Evolutionary conservation across 2,797 vertebrate genomes (phyloP).

Genomic region (Eremophila alpestris): DNA sequence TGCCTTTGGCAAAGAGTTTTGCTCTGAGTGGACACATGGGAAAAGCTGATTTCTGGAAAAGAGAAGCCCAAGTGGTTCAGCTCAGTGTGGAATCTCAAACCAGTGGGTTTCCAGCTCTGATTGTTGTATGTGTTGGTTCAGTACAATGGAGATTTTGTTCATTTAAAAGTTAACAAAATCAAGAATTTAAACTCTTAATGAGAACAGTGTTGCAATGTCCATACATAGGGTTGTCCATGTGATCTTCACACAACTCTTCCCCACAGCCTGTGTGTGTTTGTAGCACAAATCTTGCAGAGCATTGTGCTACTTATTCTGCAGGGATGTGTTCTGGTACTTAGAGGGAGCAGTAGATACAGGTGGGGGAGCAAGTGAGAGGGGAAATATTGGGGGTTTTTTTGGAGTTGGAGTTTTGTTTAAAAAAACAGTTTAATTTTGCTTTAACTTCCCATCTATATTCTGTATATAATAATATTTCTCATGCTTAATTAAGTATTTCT

Average conservation of each 20-base stretch:
- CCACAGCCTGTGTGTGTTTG: not conserved
- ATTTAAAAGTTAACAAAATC: not conserved
- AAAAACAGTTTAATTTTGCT: not conserved
- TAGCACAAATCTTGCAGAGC: not conserved
- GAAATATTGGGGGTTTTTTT: not conserved
- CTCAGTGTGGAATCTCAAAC: not conserved
- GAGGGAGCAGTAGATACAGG: not conserved
- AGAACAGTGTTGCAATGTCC: not conserved
- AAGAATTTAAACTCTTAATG: not conserved
- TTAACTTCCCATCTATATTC: not conserved
- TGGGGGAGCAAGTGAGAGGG: not conserved
- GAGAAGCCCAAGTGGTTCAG: not conserved
- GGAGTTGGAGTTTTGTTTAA: not conserved
- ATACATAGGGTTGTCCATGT: not conserved
- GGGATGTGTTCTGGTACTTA: not conserved
- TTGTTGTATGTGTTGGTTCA: not conserved
- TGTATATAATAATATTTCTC: not conserved
- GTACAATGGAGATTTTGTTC: not conserved
- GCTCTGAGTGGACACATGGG: not conserved
- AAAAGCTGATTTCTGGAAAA: not conserved
- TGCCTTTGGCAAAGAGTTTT: not conserved
- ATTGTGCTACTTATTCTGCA: not conserved
- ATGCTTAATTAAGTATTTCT: not conserved
- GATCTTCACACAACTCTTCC: not conserved
- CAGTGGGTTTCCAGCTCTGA: not conserved